Base-by-base conservation (phyloP, 2,797 vertebrate genomes). In the Pitangus sulphuratus region DNA sequence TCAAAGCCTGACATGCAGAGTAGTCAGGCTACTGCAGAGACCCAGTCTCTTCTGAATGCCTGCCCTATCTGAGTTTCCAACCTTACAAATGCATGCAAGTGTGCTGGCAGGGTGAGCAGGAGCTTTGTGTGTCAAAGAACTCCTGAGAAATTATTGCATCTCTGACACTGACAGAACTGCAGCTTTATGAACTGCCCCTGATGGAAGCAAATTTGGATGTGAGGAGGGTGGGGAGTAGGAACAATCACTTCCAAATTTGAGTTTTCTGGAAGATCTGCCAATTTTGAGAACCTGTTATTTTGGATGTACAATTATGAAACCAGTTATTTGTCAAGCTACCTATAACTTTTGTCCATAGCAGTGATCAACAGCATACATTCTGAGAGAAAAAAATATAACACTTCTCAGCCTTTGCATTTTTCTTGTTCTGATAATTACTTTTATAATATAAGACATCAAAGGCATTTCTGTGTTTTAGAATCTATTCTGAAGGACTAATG, bases 31-130 rank as follows among this genome's bases (percentile, higher is more conserved):
- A 3, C 31, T 37, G 1, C 33, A 45, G 48, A 8, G 58, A 35
- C 51, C 22, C 31, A 2, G 18, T 6, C 39, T 56, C 53, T 28
- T 40, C 2, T 16, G 2, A 1, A 18, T 39, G 30, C 57, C 45
- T 31, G 6, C 45, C 2, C 1, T 7, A 2, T 4, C 35, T 5
- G 20, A 51, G 26, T 2, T n/a, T 57, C 30, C 45, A 53, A 7
- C 70, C 31, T 53, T 45, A n/a, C 33, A 21, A 39, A 53, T 9
- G 15, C 30, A 6, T 0, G 9, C 12, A 19, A 8, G 25, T 10
- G 25, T 40, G 11, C 35, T 31, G 70, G 7, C 22, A 42, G 65
- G 47, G 60, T 30, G 37, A 89, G 84, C 35, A 37, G 39, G 40
- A 76, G 60, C 57, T 85, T 31, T 54, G 42, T 5, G 8, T 47